phyloP scores from a whole-genome alignment of 2,113 vertebrate genomes.

The Amphiprion ocellaris region DNA sequence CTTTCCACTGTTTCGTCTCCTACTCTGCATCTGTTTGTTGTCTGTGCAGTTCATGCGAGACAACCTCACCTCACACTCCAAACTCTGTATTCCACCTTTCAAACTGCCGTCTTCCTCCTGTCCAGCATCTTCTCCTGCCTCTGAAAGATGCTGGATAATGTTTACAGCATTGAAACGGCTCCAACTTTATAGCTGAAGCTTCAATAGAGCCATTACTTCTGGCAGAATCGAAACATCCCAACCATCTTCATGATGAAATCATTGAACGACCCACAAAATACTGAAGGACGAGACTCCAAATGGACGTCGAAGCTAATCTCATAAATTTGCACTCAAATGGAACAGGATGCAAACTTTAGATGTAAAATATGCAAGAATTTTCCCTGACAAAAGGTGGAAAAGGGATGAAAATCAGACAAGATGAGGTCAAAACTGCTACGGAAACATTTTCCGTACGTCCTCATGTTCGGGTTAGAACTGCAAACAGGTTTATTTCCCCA shows the following conservation, averaged over 20 bases:
- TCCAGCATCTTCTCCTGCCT: background rate
- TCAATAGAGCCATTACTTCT: background rate
- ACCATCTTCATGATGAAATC: slow-evolving; percentile 7
- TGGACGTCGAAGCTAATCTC: background rate
- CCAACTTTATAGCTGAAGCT: background rate
- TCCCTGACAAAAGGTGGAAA: background rate
- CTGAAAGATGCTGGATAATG: background rate
- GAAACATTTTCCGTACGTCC: background rate
- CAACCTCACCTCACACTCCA: background rate
- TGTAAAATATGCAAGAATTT: background rate
- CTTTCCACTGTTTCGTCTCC: background rate
- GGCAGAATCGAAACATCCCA: slow-evolving; percentile 9
- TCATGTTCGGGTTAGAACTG: no score
- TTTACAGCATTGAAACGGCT: background rate
- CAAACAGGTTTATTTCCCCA: background rate
- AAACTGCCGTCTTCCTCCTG: background rate
- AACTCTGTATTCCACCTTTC: background rate
- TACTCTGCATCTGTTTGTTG: background rate
- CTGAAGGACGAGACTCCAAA: background rate
- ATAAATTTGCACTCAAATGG: slow-evolving; percentile 47
- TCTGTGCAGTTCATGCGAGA: background rate
- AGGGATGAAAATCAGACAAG: background rate
- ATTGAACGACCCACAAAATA: no score
- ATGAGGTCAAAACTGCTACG: background rate
- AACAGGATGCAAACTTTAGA: background rate